Conservation (phyloP, 2,113 vertebrate species). For the Rhea americana region DNA sequence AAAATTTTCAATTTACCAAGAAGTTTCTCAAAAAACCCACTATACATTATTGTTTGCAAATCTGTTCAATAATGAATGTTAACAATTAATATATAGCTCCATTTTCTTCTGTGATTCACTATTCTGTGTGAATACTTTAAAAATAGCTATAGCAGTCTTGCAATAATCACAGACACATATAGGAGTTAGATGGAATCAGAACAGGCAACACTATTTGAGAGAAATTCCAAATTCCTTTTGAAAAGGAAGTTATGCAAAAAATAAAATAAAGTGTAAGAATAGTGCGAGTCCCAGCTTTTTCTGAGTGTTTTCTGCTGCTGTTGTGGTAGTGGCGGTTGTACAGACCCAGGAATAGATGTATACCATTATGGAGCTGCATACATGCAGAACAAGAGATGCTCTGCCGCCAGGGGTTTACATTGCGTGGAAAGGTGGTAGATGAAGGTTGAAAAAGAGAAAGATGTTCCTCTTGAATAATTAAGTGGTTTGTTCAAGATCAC, state of each 20-base stretch:
- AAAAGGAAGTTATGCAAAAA: slow-evolving; percentile 61
- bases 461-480: neutral
- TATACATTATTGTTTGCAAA: slow-evolving; percentile 39
- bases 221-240: slow-evolving; percentile 51
- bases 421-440: neutral
- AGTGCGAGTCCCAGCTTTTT: slow-evolving; percentile 45
- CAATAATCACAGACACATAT: neutral
- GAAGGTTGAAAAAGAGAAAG: neutral
- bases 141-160: slow-evolving; percentile 22
- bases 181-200: neutral
- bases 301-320: neutral
- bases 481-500: neutral
- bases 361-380: neutral
- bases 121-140: neutral
- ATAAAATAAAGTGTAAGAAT: slow-evolving; percentile 47
- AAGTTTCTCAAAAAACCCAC: slow-evolving; percentile 6
- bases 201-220: neutral
- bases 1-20: neutral
- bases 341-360: neutral
- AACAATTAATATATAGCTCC: neutral
- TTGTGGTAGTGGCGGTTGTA: neutral
- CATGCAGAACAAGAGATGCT: neutral
- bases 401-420: neutral
- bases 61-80: neutral
- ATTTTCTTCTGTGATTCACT: slow-evolving; percentile 4